Evolutionary conservation across 1,140 invertebrate genomes (phyloP).

Genomic region (Macrostomum lignano): DNA sequence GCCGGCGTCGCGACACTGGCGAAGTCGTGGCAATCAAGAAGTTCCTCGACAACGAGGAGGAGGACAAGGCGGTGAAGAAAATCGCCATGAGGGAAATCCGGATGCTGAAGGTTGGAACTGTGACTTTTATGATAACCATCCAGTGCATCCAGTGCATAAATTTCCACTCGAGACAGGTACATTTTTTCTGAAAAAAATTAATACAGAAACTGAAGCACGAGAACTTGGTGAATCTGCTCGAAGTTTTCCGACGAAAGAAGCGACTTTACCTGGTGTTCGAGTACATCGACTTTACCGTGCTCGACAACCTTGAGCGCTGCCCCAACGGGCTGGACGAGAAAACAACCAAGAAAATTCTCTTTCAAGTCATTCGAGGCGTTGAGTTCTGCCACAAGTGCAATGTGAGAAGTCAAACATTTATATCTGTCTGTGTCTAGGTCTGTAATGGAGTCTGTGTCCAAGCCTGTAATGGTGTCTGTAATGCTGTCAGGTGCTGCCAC

Average conservation of each 20-base stretch:
- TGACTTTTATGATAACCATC: neutral
- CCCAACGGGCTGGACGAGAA: slow-evolving; percentile 36
- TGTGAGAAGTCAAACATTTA: slow-evolving; percentile 31
- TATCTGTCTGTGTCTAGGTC: neutral
- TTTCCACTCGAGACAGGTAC: neutral
- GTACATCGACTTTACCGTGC: slow-evolving; percentile 51
- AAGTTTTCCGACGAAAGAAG: slow-evolving; percentile 50
- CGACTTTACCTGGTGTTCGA: slow-evolving; percentile 62
- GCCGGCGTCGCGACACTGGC: slow-evolving; percentile 72
- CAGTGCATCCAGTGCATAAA: neutral
- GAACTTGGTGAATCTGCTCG: slow-evolving; percentile 56
- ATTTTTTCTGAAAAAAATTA: too few relatives aligned
- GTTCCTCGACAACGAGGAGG: slow-evolving; percentile 68
- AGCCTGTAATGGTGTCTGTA: neutral
- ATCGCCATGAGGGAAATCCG: slow-evolving; percentile 1
- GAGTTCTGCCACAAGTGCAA: slow-evolving; percentile 55
- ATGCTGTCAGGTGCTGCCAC: neutral
- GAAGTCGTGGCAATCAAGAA: slow-evolving; percentile 91
- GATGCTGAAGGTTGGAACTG: neutral
- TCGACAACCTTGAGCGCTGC: slow-evolving; percentile 46
- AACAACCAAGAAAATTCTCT: slow-evolving; percentile 37
- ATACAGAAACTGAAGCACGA: slow-evolving; percentile 62
- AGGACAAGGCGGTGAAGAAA: neutral
- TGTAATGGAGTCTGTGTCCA: neutral
- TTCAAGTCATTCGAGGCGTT: slow-evolving; percentile 50